These are phyloP conservation scores for Xylocopa sonorina DNA, from an alignment of 1,140 invertebrate genomes.

Conservation along the genomic window DNA sequence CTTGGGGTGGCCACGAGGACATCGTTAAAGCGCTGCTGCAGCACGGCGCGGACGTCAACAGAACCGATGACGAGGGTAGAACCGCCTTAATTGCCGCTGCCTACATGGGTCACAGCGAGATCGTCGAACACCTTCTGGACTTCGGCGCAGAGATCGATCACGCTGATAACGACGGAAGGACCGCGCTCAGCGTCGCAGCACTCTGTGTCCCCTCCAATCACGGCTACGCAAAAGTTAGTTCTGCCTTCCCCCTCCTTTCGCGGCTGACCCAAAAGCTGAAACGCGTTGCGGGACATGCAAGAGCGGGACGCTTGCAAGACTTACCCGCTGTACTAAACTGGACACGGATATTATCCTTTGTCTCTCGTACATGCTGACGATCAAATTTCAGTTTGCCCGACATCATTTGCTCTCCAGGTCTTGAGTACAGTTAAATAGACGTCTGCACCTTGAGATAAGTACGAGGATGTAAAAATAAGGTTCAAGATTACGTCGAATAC, in stretches of 20 bases:
- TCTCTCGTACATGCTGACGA: background rate
- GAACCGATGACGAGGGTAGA: conserved; percentile 92
- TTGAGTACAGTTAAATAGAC: no score
- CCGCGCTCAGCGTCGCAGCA: conserved; percentile 95
- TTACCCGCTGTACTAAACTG: background rate
- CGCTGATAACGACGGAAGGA: conserved; percentile 94
- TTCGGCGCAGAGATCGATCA: conserved; percentile 93
- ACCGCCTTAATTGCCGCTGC: conserved; percentile 95
- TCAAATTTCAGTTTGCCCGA: background rate
- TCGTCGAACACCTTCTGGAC: conserved; percentile 92
- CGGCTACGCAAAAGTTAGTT: conserved; percentile 85
- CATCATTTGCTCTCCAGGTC: background rate
- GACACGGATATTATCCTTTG: background rate
- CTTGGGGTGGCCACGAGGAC: conserved; percentile 92
- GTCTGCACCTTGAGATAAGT: background rate
- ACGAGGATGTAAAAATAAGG: background rate
- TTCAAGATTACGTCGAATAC: no score
- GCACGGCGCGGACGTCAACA: conserved; percentile 89
- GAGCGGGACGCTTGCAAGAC: conserved; percentile 1
- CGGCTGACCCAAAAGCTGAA: background rate
- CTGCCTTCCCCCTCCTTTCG: background rate
- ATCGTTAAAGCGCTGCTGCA: conserved; percentile 89
- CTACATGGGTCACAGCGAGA: conserved; percentile 96
- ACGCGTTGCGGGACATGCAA: background rate
- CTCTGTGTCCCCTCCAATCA: conserved; percentile 94